phyloP scores from a whole-genome alignment of 2,797 vertebrate genomes.

The Molothrus ater region DNA sequence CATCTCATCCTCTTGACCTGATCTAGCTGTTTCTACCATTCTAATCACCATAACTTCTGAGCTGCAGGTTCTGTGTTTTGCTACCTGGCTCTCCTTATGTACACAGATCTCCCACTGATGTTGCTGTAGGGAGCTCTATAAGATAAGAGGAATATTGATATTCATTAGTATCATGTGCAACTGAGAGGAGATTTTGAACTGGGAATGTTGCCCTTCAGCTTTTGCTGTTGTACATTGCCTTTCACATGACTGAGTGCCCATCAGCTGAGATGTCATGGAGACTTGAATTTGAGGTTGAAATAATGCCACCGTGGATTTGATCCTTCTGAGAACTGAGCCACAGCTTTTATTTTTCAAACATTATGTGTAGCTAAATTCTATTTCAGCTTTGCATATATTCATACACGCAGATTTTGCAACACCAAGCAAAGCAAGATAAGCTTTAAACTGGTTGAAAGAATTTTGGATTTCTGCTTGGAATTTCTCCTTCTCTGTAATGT shows the following conservation, averaged over 20 bases:
- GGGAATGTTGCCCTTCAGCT: slow-evolving; percentile 30
- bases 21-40: background rate
- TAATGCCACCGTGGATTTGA: background rate
- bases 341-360: slow-evolving; percentile 10
- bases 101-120: background rate
- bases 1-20: background rate
- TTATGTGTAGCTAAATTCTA: background rate
- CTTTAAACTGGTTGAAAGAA: slow-evolving; percentile 20
- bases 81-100: background rate
- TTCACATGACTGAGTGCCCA: background rate
- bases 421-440: slow-evolving; percentile 18
- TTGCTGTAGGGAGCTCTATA: slow-evolving; percentile 22
- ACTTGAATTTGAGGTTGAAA: background rate
- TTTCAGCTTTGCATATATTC: slow-evolving; percentile 25
- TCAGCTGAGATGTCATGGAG: background rate
- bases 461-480: background rate
- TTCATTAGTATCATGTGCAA: background rate
- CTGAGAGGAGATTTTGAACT: background rate
- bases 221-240: background rate
- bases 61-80: background rate
- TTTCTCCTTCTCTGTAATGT: background rate
- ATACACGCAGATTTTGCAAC: background rate
- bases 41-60: background rate
- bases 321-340: background rate
- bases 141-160: slow-evolving; percentile 13